Evolutionary conservation across 2,797 vertebrate genomes (phyloP), one percentile per base, ranked within the genome.

Genomic region (Sarcophilus harrisii): DNA sequence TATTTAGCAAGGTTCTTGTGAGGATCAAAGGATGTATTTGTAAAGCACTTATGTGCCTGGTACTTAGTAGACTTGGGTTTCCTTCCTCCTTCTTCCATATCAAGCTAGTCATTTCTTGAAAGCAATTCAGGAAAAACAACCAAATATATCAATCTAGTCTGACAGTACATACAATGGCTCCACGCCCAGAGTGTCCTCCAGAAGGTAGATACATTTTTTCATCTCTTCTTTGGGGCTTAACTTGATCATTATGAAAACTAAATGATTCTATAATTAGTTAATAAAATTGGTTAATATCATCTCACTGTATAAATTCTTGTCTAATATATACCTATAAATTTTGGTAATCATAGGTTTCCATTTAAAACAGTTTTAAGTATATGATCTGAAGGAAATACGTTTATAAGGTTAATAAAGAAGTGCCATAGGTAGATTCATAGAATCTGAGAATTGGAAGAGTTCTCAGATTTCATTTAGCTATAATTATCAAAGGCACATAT

Each of bases 251-350:
- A 45, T 45, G 38, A 45, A 81, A 81, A 24, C 38, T n/a, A 38
- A 81, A 9, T 87, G 38, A 45, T 45, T 87, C n/a, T 49, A 45
- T 27, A 87, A 87, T 24, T 81, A 29, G 24, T 38, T 94, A 94
- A 54, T 29, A 58, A 0, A 13, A 49, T 90, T 95, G 60, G 21
- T 49, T 94, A 94, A 49, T 90, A 93, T 92, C 9, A 60, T 93
- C 58, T 92, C 93, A 91, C 60, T 94, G 59, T 95, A 96, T 96
- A 45, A 95, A 95, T 95, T 95, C 93, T 93, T 87, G 38, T 90
- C 30, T n/a, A 58, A 97, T 59, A 87, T 93, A 92, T 10, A 3
- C 5, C 21, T 91, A 9, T 45, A 91, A 49, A 59, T 93, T 94
- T 94, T 66, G 52, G 55, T 24, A 89, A 94, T 2, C 73, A 49